These are phyloP conservation scores for Abscondita cerata DNA, from an alignment of 2,888 invertebrate genomes.

Conservation along the genomic window DNA sequence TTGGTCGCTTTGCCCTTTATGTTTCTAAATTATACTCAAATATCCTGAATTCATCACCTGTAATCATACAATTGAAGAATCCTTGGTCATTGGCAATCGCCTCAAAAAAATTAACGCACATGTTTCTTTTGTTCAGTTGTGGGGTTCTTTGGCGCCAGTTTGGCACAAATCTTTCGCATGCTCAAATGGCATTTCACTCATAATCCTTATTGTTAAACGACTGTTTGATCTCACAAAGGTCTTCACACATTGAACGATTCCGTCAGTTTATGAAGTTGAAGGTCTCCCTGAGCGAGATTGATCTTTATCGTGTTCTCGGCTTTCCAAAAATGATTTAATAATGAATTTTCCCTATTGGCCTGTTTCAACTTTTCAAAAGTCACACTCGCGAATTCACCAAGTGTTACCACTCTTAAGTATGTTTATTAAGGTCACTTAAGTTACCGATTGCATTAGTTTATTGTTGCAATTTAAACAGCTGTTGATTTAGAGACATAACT, in stretches of 20 bases:
- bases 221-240: neutral
- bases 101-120: neutral
- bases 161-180: slow-evolving; percentile 1
- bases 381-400: neutral
- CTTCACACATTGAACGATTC: neutral
- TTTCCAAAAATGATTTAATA: neutral
- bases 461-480: too few relatives aligned
- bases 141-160: neutral
- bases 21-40: neutral
- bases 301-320: neutral
- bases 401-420: too few relatives aligned
- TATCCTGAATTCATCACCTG: neutral
- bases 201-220: slow-evolving; percentile 1
- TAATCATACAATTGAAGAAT: neutral
- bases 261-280: neutral
- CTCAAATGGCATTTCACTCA: neutral
- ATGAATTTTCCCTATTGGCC: neutral
- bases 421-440: too few relatives aligned
- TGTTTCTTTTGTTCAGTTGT: neutral
- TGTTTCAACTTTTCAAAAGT: slow-evolving; percentile 1
- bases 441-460: too few relatives aligned
- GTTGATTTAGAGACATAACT: too few relatives aligned
- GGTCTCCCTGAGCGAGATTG: neutral
- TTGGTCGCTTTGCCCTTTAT: slow-evolving; percentile 1
- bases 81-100: neutral